Base-by-base conservation (phyloP, 2,888 invertebrate species). In the Crematogaster levior region DNA sequence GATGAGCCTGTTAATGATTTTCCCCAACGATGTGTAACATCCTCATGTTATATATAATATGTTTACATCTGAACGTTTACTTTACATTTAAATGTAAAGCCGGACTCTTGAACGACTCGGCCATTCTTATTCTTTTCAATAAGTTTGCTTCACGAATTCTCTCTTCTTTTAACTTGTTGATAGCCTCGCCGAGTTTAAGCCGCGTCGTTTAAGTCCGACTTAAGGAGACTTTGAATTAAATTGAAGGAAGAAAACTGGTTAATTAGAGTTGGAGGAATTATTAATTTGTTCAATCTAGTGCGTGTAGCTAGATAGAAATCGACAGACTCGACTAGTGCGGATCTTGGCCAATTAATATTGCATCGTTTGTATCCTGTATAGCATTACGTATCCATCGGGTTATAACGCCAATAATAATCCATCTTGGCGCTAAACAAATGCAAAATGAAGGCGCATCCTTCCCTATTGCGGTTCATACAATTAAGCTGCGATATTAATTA, bases 351-450 rank as follows among this genome's bases (percentile, higher is more conserved):
- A 72, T 72, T 72, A 72, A 72, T 72, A 58, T 58, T 27, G n/a
- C 56, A 24, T 58, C 40, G 58, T 56, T 72, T 72, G 72, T 72
- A 72, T 72, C 40, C 72, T 27, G 56, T 40, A 43, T 15, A 43
- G 56, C 56, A 10, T n/a, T 40, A n/a, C 72, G 7, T 56, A 58
- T 27, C 40, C 40, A 43, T 72, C 72, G 56, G 7, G 27, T 43
- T 7, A n/a, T 72, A 72, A 58, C 72, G 56, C 72, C 72, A 72
- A 58, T 72, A 40, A 72, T 72, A 56, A 72, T 72, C 56, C 24
- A 43, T 72, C 56, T 72, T 58, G 56, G 15, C 12, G 30, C 3
- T 56, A 56, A 70, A 72, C 72, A 56, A 72, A 72, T 40, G 43
- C 43, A 58, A 72, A 72, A 58, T 27, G 43, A 72, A 56, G 27